phyloP scores from a whole-genome alignment of 2,113 vertebrate species.

The Percopsis transmontana region DNA sequence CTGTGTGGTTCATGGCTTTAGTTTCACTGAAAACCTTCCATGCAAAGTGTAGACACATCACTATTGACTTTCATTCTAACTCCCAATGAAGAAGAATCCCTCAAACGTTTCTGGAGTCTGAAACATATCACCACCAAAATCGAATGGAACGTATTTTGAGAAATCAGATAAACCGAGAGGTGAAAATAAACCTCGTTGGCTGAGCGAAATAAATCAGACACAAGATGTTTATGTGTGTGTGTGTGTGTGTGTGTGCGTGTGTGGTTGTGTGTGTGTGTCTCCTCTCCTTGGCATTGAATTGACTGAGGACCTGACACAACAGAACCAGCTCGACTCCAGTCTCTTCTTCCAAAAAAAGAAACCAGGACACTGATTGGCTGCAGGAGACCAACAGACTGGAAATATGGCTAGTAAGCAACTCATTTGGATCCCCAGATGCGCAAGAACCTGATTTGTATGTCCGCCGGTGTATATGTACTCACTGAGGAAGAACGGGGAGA shows the following conservation, averaged over 20 bases:
- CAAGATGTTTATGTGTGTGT: neutral
- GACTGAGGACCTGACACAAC: constrained; percentile 80
- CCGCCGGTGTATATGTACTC: constrained; percentile 46
- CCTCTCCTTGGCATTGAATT: constrained; percentile 82
- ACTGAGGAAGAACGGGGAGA: constrained; percentile 83
- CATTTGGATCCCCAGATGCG: neutral
- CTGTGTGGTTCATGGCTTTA: neutral
- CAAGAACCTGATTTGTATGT: neutral
- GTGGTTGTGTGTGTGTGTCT: constrained; percentile 5
- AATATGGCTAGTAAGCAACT: constrained; percentile 8
- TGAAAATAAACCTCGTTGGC: no score
- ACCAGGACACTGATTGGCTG: constrained; percentile 84
- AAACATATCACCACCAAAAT: no score
- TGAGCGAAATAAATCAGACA: neutral
- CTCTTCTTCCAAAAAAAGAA: constrained; percentile 93
- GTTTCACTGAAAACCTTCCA: neutral
- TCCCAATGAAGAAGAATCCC: no score
- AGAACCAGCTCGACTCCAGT: constrained; percentile 78
- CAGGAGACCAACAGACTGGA: constrained; percentile 81
- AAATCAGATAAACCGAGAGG: no score
- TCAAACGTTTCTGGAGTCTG: no score
- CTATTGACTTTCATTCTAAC: no score
- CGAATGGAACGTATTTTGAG: no score
- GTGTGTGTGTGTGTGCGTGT: neutral
- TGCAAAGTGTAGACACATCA: no score